These are phyloP conservation scores for Struthio camelus DNA, from an alignment of 2,113 vertebrate species.

Conservation along the genomic window DNA sequence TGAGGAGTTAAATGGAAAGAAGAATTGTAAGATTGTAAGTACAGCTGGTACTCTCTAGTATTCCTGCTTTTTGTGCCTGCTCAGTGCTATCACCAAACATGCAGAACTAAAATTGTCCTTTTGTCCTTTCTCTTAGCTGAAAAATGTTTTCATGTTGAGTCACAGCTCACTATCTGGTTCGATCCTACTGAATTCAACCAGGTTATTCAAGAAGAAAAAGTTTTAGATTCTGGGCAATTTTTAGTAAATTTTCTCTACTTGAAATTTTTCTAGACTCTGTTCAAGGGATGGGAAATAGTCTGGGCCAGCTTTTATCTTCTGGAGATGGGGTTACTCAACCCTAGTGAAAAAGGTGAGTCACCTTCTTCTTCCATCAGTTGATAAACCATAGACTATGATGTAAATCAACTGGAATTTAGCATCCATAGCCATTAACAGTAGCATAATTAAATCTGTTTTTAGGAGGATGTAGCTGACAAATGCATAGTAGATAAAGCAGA, in stretches of 20 bases:
- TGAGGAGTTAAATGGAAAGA: not conserved
- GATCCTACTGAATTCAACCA: not conserved
- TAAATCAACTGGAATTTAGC: not conserved
- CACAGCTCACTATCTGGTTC: not conserved
- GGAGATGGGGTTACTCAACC: not conserved
- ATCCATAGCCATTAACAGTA: not conserved
- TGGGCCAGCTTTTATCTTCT: not conserved
- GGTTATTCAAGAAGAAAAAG: not conserved
- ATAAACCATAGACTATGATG: not conserved
- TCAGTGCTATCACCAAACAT: not conserved
- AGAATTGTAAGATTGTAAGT: not conserved
- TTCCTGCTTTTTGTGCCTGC: not conserved
- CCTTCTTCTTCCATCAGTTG: not conserved
- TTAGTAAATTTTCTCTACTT: not conserved
- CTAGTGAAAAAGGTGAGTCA: not conserved
- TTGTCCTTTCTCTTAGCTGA: not conserved
- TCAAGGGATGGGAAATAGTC: not conserved
- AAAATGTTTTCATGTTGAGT: not conserved
- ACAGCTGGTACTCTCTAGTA: not conserved
- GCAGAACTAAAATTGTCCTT: not conserved
- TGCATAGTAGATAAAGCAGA: not conserved
- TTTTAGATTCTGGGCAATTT: not conserved
- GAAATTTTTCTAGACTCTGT: constrained; percentile 10
- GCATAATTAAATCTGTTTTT: not conserved
- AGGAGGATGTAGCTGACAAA: not conserved